Evolutionary conservation across 2,888 invertebrate species (phyloP).

Genomic region (Aspidapion aeneum): DNA sequence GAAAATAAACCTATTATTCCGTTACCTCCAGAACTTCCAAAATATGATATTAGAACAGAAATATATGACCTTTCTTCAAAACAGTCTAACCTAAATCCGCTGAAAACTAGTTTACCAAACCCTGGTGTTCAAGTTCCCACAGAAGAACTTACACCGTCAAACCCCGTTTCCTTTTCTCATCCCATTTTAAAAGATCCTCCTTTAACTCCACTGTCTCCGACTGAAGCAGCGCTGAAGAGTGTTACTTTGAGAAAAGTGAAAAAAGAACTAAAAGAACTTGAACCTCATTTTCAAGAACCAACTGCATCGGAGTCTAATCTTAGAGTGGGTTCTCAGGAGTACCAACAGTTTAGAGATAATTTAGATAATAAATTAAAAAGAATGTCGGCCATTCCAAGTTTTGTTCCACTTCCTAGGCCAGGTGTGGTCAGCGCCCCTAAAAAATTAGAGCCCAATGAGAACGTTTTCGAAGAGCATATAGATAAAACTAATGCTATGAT

Average conservation of each 20-base stretch:
- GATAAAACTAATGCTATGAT: slow-evolving; percentile 25
- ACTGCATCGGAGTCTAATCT: slow-evolving; percentile 30
- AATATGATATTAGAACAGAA: not conserved
- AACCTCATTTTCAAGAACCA: slow-evolving; percentile 3
- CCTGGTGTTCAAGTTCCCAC: too few species aligned
- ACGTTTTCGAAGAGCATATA: slow-evolving; percentile 29
- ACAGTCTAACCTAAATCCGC: not conserved
- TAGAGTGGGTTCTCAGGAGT: slow-evolving; percentile 30
- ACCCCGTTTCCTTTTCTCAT: not conserved
- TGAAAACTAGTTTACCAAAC: not conserved
- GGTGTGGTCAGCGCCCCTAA: not conserved
- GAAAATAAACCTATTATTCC: slow-evolving; percentile 1
- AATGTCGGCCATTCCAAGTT: slow-evolving; percentile 15
- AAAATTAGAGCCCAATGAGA: slow-evolving; percentile 24
- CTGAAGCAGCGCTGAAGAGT: slow-evolving; percentile 20
- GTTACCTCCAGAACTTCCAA: slow-evolving; percentile 10
- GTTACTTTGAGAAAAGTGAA: slow-evolving; percentile 26
- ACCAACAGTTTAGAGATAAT: slow-evolving; percentile 30
- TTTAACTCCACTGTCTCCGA: slow-evolving; percentile 2
- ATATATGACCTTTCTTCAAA: not conserved
- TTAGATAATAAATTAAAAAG: slow-evolving; percentile 30
- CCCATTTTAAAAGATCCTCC: not conserved
- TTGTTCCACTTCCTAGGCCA: slow-evolving; percentile 13
- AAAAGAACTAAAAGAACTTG: slow-evolving; percentile 14
- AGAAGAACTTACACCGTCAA: not conserved